A percentile compares a stretch with the other conserved stretches of the same genome.
These are phyloP conservation scores for Alectura lathami DNA, from an alignment of 2,113 vertebrate species.

Conservation along the genomic window DNA sequence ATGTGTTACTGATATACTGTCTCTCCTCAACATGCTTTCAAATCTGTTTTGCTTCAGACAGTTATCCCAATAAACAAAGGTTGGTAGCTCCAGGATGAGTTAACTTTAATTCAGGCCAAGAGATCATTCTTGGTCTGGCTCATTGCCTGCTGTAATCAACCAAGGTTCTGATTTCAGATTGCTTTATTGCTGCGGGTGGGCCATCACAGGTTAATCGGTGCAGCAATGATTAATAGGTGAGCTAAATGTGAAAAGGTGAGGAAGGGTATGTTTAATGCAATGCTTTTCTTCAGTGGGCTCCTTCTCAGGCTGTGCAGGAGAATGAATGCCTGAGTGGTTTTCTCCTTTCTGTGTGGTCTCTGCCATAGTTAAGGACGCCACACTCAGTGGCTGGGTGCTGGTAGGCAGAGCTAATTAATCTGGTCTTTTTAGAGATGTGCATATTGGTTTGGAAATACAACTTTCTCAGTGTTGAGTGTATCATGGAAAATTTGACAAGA, in stretches of 20 bases:
- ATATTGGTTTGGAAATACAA: neutral
- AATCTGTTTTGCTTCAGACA: neutral
- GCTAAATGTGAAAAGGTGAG: neutral
- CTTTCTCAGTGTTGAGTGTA: neutral
- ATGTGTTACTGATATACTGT: neutral
- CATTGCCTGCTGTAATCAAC: neutral
- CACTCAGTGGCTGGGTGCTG: neutral
- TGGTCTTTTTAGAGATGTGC: neutral
- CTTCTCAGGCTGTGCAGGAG: neutral
- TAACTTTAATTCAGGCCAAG: neutral
- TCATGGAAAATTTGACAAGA: neutral
- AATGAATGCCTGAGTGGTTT: neutral
- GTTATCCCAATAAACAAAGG: neutral
- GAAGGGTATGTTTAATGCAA: neutral
- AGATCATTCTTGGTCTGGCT: neutral
- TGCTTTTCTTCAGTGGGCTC: neutral
- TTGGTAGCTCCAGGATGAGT: neutral
- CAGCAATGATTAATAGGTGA: neutral
- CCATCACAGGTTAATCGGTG: neutral
- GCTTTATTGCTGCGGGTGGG: neutral
- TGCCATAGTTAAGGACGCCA: neutral
- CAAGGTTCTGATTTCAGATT: neutral
- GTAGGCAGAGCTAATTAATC: neutral
- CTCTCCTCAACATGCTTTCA: neutral
- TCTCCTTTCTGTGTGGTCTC: neutral